Evolutionary conservation across 2,797 vertebrate species (phyloP).

Genomic region (Spondyliosoma cantharus): DNA sequence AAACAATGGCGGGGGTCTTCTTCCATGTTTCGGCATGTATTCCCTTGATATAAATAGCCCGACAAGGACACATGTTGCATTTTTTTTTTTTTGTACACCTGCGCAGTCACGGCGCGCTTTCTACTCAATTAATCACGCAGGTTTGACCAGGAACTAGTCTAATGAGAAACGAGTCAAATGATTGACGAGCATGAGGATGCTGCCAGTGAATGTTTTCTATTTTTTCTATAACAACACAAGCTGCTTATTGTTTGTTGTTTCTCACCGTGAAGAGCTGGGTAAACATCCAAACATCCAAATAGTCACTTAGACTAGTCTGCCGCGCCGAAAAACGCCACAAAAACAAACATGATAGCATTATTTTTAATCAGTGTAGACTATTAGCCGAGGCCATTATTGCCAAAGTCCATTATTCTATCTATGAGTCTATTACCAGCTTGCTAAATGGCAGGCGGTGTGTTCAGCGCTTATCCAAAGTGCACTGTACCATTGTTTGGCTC

Average conservation of each 20-base stretch:
- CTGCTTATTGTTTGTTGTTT: slow-evolving; percentile 77
- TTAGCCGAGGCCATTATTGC: slow-evolving; percentile 77
- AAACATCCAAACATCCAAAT: slow-evolving; percentile 64
- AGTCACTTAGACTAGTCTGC: slow-evolving; percentile 61
- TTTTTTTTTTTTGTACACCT: slow-evolving; percentile 60
- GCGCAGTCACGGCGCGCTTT: slow-evolving; percentile 63
- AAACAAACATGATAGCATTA: slow-evolving; percentile 70
- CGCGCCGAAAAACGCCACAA: slow-evolving; percentile 50
- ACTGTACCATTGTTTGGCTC: slow-evolving; percentile 84
- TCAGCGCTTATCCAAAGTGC: slow-evolving; percentile 82
- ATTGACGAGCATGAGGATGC: slow-evolving; percentile 73
- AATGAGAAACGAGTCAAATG: slow-evolving; percentile 78
- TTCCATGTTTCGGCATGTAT: not conserved
- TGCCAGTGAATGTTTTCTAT: slow-evolving; percentile 57
- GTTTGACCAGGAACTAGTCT: slow-evolving; percentile 77
- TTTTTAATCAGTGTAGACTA: slow-evolving; percentile 80
- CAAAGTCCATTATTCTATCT: slow-evolving; percentile 78
- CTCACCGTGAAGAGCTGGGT: slow-evolving; percentile 71
- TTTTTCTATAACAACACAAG: slow-evolving; percentile 70
- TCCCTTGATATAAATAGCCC: not conserved
- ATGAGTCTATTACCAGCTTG: slow-evolving; percentile 78
- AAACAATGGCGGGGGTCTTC: fast-evolving
- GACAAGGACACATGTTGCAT: slow-evolving; percentile 69
- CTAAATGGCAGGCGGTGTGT: slow-evolving; percentile 80
- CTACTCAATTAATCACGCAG: slow-evolving; percentile 74